These are phyloP conservation scores for Leptinotarsa peninsularis DNA, from an alignment of 2,888 invertebrate genomes.

Conservation along the genomic window DNA sequence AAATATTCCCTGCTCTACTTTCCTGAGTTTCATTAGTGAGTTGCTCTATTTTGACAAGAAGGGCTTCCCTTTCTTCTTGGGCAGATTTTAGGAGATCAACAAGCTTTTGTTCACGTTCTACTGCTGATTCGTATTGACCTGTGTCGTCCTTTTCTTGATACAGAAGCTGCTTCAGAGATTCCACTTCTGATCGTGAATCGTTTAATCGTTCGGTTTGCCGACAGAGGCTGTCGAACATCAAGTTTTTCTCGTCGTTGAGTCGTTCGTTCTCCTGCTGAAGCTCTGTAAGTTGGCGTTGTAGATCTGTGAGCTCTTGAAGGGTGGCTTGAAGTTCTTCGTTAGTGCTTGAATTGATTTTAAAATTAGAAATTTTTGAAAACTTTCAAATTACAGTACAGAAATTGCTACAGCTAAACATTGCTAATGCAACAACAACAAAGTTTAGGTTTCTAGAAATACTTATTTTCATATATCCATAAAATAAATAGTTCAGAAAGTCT, in stretches of 20 bases:
- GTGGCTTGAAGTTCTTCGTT: constrained; percentile 95
- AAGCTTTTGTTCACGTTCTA: constrained; percentile 83
- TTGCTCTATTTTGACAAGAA: constrained; percentile 83
- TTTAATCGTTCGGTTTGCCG: constrained; percentile 93
- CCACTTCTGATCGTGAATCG: constrained; percentile 86
- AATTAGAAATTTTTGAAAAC: background rate
- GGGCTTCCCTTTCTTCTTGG: constrained; percentile 79
- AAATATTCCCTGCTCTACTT: constrained; percentile 64
- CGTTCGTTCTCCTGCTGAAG: constrained; percentile 90
- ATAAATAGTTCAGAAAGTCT: too few relatives aligned
- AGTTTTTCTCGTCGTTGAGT: constrained; percentile 88
- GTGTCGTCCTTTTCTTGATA: constrained; percentile 76
- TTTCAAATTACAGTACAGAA: background rate
- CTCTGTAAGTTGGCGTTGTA: constrained; percentile 88
- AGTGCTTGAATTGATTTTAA: constrained; percentile 71
- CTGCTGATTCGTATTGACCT: constrained; percentile 70
- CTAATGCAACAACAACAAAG: too few relatives aligned
- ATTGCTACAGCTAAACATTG: too few relatives aligned
- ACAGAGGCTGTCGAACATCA: constrained; percentile 89
- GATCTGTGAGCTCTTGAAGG: constrained; percentile 89
- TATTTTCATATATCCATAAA: too few relatives aligned
- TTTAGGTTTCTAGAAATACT: too few relatives aligned
- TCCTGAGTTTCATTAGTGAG: constrained; percentile 78
- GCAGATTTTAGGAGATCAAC: constrained; percentile 85
- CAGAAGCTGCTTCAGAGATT: constrained; percentile 84